Percentiles rank a stretch among this genome's conserved stretches.
phyloP scores from a whole-genome alignment of 2,888 invertebrate species.

The Idaea biselata region DNA sequence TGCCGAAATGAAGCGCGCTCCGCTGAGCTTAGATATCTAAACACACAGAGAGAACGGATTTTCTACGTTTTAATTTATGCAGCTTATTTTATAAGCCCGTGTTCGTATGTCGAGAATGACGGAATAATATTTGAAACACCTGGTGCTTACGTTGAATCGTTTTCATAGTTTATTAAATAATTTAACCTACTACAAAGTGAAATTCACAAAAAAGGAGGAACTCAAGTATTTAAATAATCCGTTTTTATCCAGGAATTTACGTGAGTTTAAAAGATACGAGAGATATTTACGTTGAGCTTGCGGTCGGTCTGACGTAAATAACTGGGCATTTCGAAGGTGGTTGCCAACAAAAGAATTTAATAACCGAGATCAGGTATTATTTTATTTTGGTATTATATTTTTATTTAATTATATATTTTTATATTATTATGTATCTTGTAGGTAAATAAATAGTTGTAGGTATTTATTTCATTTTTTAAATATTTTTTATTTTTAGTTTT shows the following conservation, averaged over 20 bases:
- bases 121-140: constrained; percentile 52
- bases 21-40: constrained; percentile 56
- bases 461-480: no score
- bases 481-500: no score
- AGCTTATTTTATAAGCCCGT: constrained; percentile 57
- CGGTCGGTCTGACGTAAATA: constrained; percentile 62
- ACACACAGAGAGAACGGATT: constrained; percentile 52
- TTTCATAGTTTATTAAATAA: constrained; percentile 48
- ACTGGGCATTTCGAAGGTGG: constrained; percentile 59
- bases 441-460: no score
- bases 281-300: constrained; percentile 68
- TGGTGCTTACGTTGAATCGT: constrained; percentile 49
- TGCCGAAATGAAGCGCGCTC: constrained; percentile 61
- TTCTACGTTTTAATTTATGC: constrained; percentile 60
- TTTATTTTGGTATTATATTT: no score
- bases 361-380: constrained; percentile 43
- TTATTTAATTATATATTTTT: no score
- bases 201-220: constrained; percentile 16
- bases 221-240: constrained; percentile 56
- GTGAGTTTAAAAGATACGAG: constrained; percentile 59
- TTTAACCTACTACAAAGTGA: constrained; percentile 21
- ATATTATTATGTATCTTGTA: no score
- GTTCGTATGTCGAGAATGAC: constrained; percentile 35
- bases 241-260: constrained; percentile 49
- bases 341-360: constrained; percentile 77